These are phyloP conservation scores for Poeciliopsis infans DNA, from an alignment of 2,797 vertebrate species.

Conservation along the genomic window DNA sequence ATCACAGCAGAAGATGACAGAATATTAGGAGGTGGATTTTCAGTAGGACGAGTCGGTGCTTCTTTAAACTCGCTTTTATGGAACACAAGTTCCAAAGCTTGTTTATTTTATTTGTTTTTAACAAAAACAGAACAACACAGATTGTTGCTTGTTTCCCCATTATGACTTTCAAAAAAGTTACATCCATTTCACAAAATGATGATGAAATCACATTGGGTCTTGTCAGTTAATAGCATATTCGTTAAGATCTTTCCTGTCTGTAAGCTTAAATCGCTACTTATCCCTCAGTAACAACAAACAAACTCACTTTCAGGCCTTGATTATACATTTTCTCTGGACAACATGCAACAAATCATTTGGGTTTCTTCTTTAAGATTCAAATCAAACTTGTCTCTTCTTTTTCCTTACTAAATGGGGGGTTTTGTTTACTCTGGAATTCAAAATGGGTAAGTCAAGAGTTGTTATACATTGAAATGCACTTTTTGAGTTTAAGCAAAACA, in stretches of 20 bases:
- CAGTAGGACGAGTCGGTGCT: conserved; percentile 17
- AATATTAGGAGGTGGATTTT: conserved; percentile 27
- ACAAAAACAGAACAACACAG: conserved; percentile 1
- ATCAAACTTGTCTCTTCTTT: not conserved
- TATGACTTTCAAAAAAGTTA: conserved; percentile 19
- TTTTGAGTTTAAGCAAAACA: not conserved
- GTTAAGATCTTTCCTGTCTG: not conserved
- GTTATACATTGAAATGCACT: not conserved
- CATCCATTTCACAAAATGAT: conserved; percentile 44
- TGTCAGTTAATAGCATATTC: conserved; percentile 1
- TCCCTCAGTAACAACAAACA: not conserved
- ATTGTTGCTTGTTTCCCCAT: conserved; percentile 74
- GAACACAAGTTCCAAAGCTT: conserved; percentile 14
- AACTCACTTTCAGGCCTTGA: not conserved
- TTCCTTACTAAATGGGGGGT: not conserved
- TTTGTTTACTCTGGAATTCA: not conserved
- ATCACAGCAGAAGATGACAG: conserved; percentile 38
- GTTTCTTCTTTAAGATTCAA: not conserved
- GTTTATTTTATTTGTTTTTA: not conserved
- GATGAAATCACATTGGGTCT: conserved; percentile 21
- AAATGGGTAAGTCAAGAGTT: not conserved
- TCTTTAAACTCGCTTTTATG: conserved; percentile 7
- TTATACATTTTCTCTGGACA: not conserved
- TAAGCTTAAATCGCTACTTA: not conserved
- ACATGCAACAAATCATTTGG: not conserved